phyloP scores from a whole-genome alignment of 2,888 invertebrate species.

The Xestobium rufovillosum region DNA sequence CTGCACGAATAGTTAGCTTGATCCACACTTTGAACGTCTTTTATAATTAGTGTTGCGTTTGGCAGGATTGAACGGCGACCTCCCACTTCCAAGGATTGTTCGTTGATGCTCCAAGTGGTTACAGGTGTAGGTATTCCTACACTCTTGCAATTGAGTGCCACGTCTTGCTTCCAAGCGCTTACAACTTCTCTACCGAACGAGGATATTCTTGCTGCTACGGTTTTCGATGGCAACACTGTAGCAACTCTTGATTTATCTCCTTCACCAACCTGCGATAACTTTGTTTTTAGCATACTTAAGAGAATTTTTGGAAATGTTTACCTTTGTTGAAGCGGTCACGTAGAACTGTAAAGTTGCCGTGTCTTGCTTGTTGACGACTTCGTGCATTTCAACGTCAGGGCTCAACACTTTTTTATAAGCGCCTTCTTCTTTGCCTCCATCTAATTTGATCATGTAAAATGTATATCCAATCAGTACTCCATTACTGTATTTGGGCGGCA shows the following conservation, averaged over 20 bases:
- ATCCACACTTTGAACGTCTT: slow-evolving; percentile 72
- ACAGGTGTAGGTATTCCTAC: slow-evolving; percentile 75
- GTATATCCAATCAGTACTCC: slow-evolving; percentile 78
- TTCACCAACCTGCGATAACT: slow-evolving; percentile 55
- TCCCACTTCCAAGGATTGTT: slow-evolving; percentile 64
- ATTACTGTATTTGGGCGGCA: slow-evolving; percentile 76
- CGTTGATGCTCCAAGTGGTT: slow-evolving; percentile 72
- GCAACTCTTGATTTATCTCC: slow-evolving; percentile 73
- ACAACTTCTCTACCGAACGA: slow-evolving; percentile 75
- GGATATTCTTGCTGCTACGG: slow-evolving; percentile 81
- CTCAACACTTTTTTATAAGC: slow-evolving; percentile 68
- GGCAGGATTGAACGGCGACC: slow-evolving; percentile 56
- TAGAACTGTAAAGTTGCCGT: slow-evolving; percentile 68
- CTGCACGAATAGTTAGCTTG: slow-evolving; percentile 86
- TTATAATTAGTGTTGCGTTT: slow-evolving; percentile 69
- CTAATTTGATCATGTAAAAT: slow-evolving; percentile 73
- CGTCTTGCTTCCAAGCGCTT: slow-evolving; percentile 82
- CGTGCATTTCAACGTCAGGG: slow-evolving; percentile 62
- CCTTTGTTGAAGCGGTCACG: slow-evolving; percentile 70
- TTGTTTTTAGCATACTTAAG: neutral
- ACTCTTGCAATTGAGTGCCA: slow-evolving; percentile 73
- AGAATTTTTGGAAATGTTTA: slow-evolving; percentile 26
- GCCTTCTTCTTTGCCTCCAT: slow-evolving; percentile 70
- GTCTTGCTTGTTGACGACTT: slow-evolving; percentile 62
- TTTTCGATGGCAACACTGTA: slow-evolving; percentile 66